Conservation (phyloP, 2,888 invertebrate genomes). For the Augiades crinisus region DNA sequence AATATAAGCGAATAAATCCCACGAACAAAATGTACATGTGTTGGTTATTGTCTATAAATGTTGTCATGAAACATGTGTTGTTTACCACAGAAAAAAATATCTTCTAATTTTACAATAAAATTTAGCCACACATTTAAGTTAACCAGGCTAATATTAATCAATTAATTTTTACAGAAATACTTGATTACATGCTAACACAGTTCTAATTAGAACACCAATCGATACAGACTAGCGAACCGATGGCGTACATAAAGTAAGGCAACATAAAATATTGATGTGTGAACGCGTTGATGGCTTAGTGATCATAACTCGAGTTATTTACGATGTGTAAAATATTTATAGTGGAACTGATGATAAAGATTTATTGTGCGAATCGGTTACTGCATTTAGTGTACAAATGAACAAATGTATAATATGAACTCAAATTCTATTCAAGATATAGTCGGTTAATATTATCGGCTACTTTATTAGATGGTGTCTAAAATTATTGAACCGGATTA, state of each 20-base stretch:
- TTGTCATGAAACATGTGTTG: too few species aligned
- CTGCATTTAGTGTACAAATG: neutral
- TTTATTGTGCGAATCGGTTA: neutral
- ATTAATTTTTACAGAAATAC: neutral
- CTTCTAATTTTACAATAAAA: too few species aligned
- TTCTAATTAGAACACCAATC: neutral
- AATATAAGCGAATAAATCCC: too few species aligned
- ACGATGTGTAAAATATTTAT: conserved; percentile 2
- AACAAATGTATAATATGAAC: neutral
- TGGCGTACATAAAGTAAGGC: neutral
- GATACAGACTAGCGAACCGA: neutral
- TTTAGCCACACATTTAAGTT: too few species aligned
- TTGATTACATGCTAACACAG: neutral
- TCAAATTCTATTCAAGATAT: neutral
- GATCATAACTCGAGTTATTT: neutral
- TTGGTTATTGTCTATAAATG: too few species aligned
- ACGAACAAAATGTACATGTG: too few species aligned
- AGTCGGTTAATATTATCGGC: too few species aligned
- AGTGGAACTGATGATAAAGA: neutral
- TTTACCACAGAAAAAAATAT: too few species aligned
- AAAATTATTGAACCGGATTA: too few species aligned
- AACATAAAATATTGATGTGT: neutral
- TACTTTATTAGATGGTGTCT: too few species aligned
- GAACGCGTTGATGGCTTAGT: neutral
- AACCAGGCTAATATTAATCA: too few species aligned